Percentiles rank a stretch among this genome's conserved stretches.
phyloP scores from a whole-genome alignment of 2,113 vertebrate genomes.

The Mesitornis unicolor region DNA sequence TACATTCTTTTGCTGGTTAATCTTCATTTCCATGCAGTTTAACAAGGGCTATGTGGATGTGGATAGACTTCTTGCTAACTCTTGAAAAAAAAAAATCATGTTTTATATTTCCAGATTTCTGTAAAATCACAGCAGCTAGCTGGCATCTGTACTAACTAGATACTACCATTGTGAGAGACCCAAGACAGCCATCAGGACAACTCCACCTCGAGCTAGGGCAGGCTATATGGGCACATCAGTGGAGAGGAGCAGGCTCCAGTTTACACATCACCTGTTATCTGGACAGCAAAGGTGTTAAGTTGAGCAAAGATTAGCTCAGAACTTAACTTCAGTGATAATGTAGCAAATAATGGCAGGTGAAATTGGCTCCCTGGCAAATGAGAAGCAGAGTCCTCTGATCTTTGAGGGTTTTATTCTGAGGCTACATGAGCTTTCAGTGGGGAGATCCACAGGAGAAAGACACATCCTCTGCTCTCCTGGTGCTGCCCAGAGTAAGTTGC shows the following conservation, averaged over 20 bases:
- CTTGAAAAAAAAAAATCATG: not conserved
- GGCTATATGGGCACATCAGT: fast-evolving
- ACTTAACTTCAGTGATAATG: not conserved
- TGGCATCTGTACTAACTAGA: not conserved
- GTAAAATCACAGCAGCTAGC: not conserved
- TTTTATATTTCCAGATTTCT: not conserved
- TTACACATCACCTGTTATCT: not conserved
- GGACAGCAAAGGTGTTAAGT: not conserved
- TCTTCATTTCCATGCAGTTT: slow-evolving; percentile 38
- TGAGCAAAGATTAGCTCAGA: not conserved
- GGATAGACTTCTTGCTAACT: not conserved
- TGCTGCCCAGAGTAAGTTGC: not conserved
- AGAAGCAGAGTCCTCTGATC: not conserved
- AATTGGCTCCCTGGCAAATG: not conserved
- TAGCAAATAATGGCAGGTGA: not conserved
- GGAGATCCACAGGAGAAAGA: not conserved
- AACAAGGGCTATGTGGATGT: not conserved
- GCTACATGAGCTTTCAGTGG: not conserved
- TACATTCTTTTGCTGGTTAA: slow-evolving; percentile 11
- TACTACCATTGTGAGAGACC: not conserved
- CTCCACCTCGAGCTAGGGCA: not conserved
- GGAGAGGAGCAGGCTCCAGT: not conserved
- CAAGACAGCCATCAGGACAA: not conserved
- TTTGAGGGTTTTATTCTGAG: not conserved
- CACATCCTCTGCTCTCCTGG: not conserved